Conservation (phyloP, 2,797 vertebrate genomes). For the Lindbergichthys nudifrons region DNA sequence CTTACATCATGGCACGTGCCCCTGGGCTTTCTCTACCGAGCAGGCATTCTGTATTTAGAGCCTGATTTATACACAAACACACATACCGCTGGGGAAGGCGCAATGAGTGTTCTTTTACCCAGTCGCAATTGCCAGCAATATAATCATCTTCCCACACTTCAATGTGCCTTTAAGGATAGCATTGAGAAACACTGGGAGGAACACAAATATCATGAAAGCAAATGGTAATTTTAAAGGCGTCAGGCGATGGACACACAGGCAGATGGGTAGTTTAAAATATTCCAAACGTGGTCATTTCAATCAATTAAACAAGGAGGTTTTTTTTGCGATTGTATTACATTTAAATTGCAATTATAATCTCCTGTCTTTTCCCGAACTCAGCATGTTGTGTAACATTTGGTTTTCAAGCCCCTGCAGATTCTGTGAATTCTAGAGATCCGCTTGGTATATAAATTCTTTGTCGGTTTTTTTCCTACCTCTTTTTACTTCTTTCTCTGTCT, state of each 20-base stretch:
- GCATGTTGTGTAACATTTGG: slow-evolving; percentile 19
- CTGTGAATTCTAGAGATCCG: slow-evolving; percentile 32
- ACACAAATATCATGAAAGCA: slow-evolving; percentile 27
- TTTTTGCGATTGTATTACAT: slow-evolving; percentile 15
- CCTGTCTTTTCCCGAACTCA: slow-evolving; percentile 29
- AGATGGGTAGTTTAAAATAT: slow-evolving; percentile 38
- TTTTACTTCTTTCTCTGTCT: slow-evolving; percentile 20
- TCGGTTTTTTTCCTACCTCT: slow-evolving; percentile 8
- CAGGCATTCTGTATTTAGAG: slow-evolving; percentile 65
- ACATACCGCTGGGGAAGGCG: slow-evolving; percentile 41
- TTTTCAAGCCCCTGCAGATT: slow-evolving; percentile 15
- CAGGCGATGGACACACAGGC: slow-evolving; percentile 16
- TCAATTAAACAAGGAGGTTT: slow-evolving; percentile 26
- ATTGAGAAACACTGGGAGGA: slow-evolving; percentile 8
- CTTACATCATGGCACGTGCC: slow-evolving; percentile 74
- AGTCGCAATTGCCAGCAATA: slow-evolving; percentile 55
- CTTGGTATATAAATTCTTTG: slow-evolving; percentile 29
- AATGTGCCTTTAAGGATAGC: slow-evolving; percentile 57
- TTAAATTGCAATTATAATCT: slow-evolving; percentile 49
- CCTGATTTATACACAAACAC: slow-evolving; percentile 66
- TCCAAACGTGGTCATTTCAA: slow-evolving; percentile 37
- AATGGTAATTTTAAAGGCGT: slow-evolving; percentile 21
- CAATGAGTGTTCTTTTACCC: slow-evolving; percentile 41
- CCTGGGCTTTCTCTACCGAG: slow-evolving; percentile 55
- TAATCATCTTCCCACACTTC: slow-evolving; percentile 71